Percentiles rank a stretch among this genome's conserved stretches.
Evolutionary conservation across 2,888 invertebrate genomes (phyloP).

Genomic region (Chloroclystis v-ata): DNA sequence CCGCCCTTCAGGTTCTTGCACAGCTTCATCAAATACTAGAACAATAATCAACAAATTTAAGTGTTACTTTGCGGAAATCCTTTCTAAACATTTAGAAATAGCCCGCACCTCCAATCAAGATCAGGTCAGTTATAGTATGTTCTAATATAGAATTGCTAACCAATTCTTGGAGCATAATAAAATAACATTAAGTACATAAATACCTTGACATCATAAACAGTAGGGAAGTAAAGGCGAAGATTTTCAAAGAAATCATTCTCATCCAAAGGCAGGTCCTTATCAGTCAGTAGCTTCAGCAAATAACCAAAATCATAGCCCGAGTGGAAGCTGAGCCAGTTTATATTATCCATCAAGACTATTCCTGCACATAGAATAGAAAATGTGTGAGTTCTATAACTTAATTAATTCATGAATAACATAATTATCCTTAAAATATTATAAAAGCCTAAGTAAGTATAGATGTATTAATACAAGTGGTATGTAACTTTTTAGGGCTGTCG

Average conservation of each 20-base stretch:
- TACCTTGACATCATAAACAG: constrained; percentile 97
- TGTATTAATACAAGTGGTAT: too few relatives aligned
- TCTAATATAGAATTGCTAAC: too few relatives aligned
- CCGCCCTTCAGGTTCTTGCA: constrained; percentile 99
- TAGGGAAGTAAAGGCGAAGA: constrained; percentile 95
- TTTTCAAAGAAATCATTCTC: constrained; percentile 98
- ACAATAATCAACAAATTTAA: neutral
- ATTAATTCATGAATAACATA: too few relatives aligned
- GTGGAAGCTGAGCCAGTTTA: constrained; percentile 99
- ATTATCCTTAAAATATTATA: too few relatives aligned
- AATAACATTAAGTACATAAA: too few relatives aligned
- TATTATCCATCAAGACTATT: constrained; percentile 95
- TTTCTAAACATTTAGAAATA: too few relatives aligned
- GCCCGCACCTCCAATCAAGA: too few relatives aligned
- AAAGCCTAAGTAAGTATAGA: too few relatives aligned
- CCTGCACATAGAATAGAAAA: constrained; percentile 68
- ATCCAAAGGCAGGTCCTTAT: constrained; percentile 95
- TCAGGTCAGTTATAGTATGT: too few relatives aligned
- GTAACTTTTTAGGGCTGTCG: too few relatives aligned
- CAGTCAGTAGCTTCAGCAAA: constrained; percentile 94
- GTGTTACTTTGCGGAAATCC: neutral
- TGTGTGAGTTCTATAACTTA: neutral
- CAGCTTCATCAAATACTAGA: constrained; percentile 98
- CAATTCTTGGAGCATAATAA: too few relatives aligned
- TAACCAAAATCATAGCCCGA: constrained; percentile 99